Base-by-base conservation (phyloP, 2,888 invertebrate genomes). In the Morpho deidamia region DNA sequence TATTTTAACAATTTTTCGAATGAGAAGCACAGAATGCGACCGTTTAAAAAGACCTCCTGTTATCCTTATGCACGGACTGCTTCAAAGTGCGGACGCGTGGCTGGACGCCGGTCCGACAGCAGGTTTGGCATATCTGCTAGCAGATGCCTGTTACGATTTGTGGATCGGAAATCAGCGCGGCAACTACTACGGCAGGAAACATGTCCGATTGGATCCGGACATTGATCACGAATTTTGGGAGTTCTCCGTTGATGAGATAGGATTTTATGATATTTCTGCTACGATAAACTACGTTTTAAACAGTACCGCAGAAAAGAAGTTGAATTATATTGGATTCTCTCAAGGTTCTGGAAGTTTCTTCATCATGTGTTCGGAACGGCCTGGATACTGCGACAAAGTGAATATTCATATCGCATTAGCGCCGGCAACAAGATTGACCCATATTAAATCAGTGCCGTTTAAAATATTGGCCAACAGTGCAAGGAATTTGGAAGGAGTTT, bases 191-290 rank as follows among this genome's bases (percentile, higher is more conserved):
- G 89, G 91, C 7, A 81, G 87, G 45, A 78, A 76, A 11, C 94
- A 94, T 62, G 65, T 80, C 51, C 71, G 68, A 0, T 63, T 85
- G 66, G 51, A 80, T 59, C 66, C 84, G 11, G 70, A 53, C 7
- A 66, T 44, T 53, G 82, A 87, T 48, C 46, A 60, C 11, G 71
- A 76, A 47, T 94, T 90, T 60, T 92, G 91, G 91, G 65, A 70
- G 40, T 66, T 74, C 49, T 52, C 68, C 8, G 94, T 93, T 85
- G 94, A 96, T 68, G 93, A 96, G 70, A 95, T 96, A 70, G 95
- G 94, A 0, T 71, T 82, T 14, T 92, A 90, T 64, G 97, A 98
- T 72, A 66, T 97, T 1, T 96, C 97, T 1, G 93, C 95, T 0
- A 72, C 74, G 39, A 68, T 83, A 0, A 82, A 85, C 47, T 77